A percentile compares a stretch with the other conserved stretches of the same genome.
Conservation (phyloP, 2,888 invertebrate genomes). For the Caenorhabditis afra region DNA sequence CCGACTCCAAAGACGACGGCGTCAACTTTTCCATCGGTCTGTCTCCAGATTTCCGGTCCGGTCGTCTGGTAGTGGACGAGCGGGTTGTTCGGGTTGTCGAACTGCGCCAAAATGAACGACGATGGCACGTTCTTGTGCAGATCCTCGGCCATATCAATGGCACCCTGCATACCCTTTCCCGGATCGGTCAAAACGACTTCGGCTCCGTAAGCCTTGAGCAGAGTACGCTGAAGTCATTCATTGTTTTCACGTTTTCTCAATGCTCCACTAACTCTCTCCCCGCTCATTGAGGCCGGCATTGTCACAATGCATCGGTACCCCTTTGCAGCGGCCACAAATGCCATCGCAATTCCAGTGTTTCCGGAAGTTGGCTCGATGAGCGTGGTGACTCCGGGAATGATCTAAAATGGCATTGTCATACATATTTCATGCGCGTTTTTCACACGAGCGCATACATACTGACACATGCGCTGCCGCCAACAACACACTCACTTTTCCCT, state of each 20-base stretch:
- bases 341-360: constrained; percentile 80
- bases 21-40: constrained; percentile 77
- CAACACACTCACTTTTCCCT: constrained; percentile 66
- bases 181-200: constrained; percentile 79
- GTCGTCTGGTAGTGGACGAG: constrained; percentile 77
- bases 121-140: constrained; percentile 73
- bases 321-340: constrained; percentile 77
- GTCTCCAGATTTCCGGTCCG: constrained; percentile 79
- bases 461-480: not conserved
- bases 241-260: too few species aligned
- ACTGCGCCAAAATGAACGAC: constrained; percentile 76
- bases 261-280: constrained; percentile 74
- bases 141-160: constrained; percentile 76
- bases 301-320: constrained; percentile 78
- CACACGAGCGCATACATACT: not conserved
- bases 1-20: constrained; percentile 78
- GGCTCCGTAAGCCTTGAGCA: constrained; percentile 79
- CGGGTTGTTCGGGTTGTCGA: constrained; percentile 78
- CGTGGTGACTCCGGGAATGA: constrained; percentile 72
- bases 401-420: constrained; percentile 51
- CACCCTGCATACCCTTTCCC: constrained; percentile 76
- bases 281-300: constrained; percentile 80
- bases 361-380: constrained; percentile 79
- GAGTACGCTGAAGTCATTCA: constrained; percentile 68
- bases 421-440: constrained; percentile 17